These are phyloP conservation scores for Myocastor coypus DNA, from an alignment of 2,113 vertebrate species.

Conservation along the genomic window DNA sequence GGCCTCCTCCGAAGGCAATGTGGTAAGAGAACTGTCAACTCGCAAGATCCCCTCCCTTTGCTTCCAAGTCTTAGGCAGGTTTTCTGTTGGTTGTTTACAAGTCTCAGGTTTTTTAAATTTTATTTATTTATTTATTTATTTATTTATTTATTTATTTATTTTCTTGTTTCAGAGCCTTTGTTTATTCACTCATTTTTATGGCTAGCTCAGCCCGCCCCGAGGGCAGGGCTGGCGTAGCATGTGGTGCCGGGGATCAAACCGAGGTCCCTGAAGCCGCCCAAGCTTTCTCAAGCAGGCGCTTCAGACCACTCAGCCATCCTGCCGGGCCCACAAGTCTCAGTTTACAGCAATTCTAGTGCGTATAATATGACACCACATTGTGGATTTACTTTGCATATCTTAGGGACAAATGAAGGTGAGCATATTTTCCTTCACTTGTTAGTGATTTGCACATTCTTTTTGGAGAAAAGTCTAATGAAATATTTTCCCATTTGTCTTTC, in stretches of 20 bases:
- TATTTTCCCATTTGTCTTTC: background rate
- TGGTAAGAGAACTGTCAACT: background rate
- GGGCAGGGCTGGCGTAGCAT: no score
- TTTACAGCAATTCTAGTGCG: background rate
- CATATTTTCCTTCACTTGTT: slow-evolving; percentile 30
- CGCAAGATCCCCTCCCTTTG: background rate
- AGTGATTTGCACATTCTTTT: background rate
- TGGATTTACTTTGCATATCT: slow-evolving; percentile 26
- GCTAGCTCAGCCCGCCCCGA: no score
- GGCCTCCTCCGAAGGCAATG: background rate
- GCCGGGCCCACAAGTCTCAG: background rate
- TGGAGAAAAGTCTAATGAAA: background rate
- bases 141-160: no score
- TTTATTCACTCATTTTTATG: no score
- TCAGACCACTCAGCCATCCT: no score
- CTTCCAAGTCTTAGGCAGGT: background rate
- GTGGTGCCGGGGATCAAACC: no score
- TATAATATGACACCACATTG: background rate
- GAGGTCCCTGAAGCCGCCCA: no score
- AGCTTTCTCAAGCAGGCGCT: no score
- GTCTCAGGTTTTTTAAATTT: no score
- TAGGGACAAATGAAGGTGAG: background rate
- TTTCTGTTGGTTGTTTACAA: background rate
- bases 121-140: no score
- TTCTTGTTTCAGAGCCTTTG: no score